Evolutionary conservation across 1,140 invertebrate genomes (phyloP).

Genomic region (Manduca sexta): DNA sequence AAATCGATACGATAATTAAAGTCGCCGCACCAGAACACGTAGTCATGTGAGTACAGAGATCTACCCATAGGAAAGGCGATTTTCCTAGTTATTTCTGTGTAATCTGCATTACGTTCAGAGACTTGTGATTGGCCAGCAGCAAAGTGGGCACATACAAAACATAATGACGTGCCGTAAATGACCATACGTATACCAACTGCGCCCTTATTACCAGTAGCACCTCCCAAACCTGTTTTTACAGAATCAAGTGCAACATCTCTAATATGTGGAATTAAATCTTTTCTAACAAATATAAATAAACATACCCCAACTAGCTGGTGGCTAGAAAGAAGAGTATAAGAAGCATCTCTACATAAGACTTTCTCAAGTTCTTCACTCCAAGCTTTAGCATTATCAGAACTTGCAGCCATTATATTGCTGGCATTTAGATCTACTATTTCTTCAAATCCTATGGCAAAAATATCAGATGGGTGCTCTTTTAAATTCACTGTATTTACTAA

Average conservation of each 20-base stretch:
- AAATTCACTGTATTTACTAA: conserved; percentile 74
- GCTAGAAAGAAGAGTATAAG: conserved; percentile 94
- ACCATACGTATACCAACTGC: conserved; percentile 96
- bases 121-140: conserved; percentile 98
- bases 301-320: conserved; percentile 99
- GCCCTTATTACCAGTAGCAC: conserved; percentile 96
- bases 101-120: conserved; percentile 96
- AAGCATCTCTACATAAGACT: conserved; percentile 88
- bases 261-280: conserved; percentile 89
- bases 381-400: conserved; percentile 95
- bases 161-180: conserved; percentile 93
- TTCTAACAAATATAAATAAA: conserved; percentile 94
- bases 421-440: conserved; percentile 99
- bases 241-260: conserved; percentile 95
- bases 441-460: conserved; percentile 98
- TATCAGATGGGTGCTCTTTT: conserved; percentile 83
- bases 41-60: conserved; percentile 95
- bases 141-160: conserved; percentile 99
- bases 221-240: conserved; percentile 98
- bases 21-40: conserved; percentile 99
- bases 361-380: conserved; percentile 98
- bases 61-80: conserved; percentile 95
- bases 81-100: conserved; percentile 94
- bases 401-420: conserved; percentile 97
- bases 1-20: conserved; percentile 99